Conservation (phyloP, 2,888 invertebrate species). For the Cheilosia vernalis region DNA sequence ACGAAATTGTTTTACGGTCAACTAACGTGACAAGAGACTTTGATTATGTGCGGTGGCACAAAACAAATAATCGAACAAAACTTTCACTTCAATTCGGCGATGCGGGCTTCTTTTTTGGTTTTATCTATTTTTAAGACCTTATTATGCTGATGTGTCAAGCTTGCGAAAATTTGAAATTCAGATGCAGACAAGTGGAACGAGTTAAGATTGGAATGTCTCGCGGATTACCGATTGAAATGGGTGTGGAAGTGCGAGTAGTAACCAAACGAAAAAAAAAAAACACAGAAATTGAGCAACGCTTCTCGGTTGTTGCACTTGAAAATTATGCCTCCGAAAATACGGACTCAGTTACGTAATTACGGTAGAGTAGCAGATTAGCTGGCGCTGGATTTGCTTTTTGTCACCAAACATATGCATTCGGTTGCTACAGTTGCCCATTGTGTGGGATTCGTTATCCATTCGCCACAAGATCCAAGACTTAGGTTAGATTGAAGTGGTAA, state of each 20-base stretch:
- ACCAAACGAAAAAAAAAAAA: neutral
- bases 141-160: constrained; percentile 14
- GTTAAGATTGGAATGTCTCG: constrained; percentile 21
- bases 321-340: no score
- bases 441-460: no score
- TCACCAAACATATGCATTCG: no score
- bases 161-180: constrained; percentile 46
- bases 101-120: constrained; percentile 15
- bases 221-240: constrained; percentile 4
- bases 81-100: constrained; percentile 58
- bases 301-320: no score
- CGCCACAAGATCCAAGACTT: no score
- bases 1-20: constrained; percentile 36
- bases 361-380: no score
- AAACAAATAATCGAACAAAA: constrained; percentile 39
- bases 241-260: constrained; percentile 11
- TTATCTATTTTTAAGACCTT: neutral
- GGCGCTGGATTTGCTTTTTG: no score
- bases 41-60: constrained; percentile 38
- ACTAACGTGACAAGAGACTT: constrained; percentile 60
- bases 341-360: no score
- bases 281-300: no score
- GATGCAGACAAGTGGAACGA: constrained; percentile 20
- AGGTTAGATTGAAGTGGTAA: no score
- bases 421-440: no score